Conservation (phyloP, 2,888 invertebrate species). For the Drosophila trichaetosa region DNA sequence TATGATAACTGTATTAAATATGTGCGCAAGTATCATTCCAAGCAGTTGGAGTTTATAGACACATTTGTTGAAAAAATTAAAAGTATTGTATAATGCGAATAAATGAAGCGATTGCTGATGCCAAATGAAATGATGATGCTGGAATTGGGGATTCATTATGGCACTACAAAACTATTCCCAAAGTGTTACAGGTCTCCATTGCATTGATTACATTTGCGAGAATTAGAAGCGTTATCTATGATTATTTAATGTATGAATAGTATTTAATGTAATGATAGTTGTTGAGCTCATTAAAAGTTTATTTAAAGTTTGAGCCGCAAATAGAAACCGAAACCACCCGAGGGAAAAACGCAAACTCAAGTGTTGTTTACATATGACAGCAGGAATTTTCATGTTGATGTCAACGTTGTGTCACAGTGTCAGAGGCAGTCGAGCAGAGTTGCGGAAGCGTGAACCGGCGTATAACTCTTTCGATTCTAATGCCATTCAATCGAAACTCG, state of each 20-base stretch:
- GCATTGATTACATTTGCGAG: neutral
- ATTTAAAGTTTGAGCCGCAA: slow-evolving; percentile 45
- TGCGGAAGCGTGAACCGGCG: slow-evolving; percentile 34
- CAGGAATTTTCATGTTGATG: slow-evolving; percentile 67
- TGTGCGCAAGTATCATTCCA: slow-evolving; percentile 88
- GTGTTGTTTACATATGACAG: slow-evolving; percentile 76
- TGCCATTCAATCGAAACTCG: slow-evolving; percentile 74
- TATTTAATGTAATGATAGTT: slow-evolving; percentile 15
- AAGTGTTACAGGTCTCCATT: neutral
- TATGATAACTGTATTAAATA: slow-evolving; percentile 87
- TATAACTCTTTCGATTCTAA: slow-evolving; percentile 81
- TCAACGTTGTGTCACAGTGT: slow-evolving; percentile 39
- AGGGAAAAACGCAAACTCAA: slow-evolving; percentile 39
- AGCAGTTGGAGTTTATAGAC: slow-evolving; percentile 87
- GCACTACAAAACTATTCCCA: too few relatives aligned
- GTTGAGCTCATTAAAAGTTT: slow-evolving; percentile 52
- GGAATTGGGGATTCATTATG: neutral
- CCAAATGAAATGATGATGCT: neutral
- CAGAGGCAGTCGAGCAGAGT: slow-evolving; percentile 21
- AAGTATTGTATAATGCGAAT: neutral
- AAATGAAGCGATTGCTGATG: too few relatives aligned
- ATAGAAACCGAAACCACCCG: slow-evolving; percentile 23
- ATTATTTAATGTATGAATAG: neutral
- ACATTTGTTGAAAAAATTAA: slow-evolving; percentile 86
- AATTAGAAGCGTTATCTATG: neutral